Evolutionary conservation across 1,140 invertebrate genomes (phyloP).

Genomic region (Sarcophaga peregrina): DNA sequence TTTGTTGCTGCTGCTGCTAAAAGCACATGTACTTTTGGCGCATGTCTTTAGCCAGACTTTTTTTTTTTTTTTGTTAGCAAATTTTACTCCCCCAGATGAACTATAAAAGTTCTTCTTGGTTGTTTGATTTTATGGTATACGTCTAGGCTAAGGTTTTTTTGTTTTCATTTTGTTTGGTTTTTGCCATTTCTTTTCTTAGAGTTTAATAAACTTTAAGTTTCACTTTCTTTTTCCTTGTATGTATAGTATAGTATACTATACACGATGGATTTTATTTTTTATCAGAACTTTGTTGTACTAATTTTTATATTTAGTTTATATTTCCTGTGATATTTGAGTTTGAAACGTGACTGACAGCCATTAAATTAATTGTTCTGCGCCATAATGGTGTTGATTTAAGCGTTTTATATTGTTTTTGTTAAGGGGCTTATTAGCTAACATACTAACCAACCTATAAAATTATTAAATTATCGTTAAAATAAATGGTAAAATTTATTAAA

Average conservation of each 20-base stretch:
- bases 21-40: neutral
- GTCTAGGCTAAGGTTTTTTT: neutral
- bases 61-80: neutral
- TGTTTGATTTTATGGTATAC: neutral
- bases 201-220: neutral
- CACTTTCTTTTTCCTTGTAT: neutral
- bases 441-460: too few relatives aligned
- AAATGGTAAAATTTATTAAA: too few relatives aligned
- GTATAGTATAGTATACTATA: too few relatives aligned
- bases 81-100: too few relatives aligned
- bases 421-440: constrained; percentile 2
- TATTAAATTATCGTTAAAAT: too few relatives aligned
- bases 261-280: too few relatives aligned
- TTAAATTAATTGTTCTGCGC: neutral
- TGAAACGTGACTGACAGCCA: constrained; percentile 7
- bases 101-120: neutral
- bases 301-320: too few relatives aligned
- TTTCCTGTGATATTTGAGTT: neutral
- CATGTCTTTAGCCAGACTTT: neutral
- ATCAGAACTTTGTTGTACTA: too few relatives aligned
- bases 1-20: too few relatives aligned
- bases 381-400: constrained; percentile 6
- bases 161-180: neutral
- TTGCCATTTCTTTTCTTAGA: too few relatives aligned
- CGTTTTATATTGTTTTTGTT: neutral